A percentile compares a stretch with the other conserved stretches of the same genome.
These are phyloP conservation scores for Synergus umbraculus DNA, from an alignment of 2,888 invertebrate species.

Conservation along the genomic window DNA sequence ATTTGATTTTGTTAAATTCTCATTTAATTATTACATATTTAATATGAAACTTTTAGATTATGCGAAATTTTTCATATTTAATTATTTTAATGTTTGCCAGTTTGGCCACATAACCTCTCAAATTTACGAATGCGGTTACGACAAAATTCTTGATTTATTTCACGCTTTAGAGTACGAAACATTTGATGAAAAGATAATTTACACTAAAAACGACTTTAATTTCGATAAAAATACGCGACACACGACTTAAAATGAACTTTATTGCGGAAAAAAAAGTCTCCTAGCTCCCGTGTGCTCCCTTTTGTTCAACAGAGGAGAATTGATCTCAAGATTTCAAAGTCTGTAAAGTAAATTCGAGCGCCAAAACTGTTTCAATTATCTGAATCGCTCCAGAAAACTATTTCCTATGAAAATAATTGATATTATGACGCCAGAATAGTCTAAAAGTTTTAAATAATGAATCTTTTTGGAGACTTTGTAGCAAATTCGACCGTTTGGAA, in stretches of 20 bases:
- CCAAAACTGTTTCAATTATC: neutral
- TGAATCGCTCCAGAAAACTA: neutral
- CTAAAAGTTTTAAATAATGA: neutral
- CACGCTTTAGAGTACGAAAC: neutral
- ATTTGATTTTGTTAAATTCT: neutral
- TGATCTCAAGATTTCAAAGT: neutral
- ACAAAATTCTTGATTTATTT: neutral
- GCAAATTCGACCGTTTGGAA: neutral
- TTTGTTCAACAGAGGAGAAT: neutral
- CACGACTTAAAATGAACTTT: neutral
- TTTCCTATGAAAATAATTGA: neutral
- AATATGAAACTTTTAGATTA: neutral
- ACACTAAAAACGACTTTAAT: neutral
- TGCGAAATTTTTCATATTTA: neutral
- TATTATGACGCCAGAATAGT: neutral
- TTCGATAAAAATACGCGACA: neutral
- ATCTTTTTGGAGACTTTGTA: neutral
- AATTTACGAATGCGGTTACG: neutral
- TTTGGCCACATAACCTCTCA: neutral
- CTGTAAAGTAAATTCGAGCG: neutral
- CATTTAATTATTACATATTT: neutral
- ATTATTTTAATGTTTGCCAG: no score
- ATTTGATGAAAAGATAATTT: neutral
- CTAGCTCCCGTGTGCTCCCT: neutral
- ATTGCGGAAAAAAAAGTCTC: neutral